Evolutionary conservation across 2,888 invertebrate genomes (phyloP), one percentile per base, ranked within the genome.

Genomic region (Parnassius smintheus): DNA sequence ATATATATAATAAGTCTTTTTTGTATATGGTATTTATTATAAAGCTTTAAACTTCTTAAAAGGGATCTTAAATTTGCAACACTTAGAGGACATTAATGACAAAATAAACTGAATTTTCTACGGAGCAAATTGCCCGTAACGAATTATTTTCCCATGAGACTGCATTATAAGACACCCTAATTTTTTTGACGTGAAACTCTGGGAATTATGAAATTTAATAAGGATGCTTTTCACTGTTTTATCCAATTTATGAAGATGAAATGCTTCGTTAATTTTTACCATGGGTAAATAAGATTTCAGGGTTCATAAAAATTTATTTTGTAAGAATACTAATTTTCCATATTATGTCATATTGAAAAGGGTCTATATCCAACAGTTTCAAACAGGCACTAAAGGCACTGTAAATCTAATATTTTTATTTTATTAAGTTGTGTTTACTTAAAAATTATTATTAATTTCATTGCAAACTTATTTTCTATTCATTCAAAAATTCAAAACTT

Each of bases 151-250:
- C 87, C 83, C 86, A 81, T 78, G 84, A 81, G 86, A 22, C 13
- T 48, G 13, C 54, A 59, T 48, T 41, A 55, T 42, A 56, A 59
- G 66, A 63, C 62, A 56, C 57, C 63, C 58, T 66, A 62, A 63
- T 65, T 68, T 68, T 66, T 68, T 51, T 41, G 60, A 64, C 65
- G 56, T 68, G 51, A 64, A 62, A 58, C 61, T 65, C 64, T 52
- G 58, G 48, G 59, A 56, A 51, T 81, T 80, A 75, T 79, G 81
- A 72, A 78, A 88, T 85, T 85, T 84, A 87, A 88, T 88, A 85
- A 86, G 79, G 80, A 79, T 83, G 75, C 82, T 88, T 86, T 85
- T 77, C 83, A 80, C 86, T 88, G 83, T 83, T 85, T 87, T 86
- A 88, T 88, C 87, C 84, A 77, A 78, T 85, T 81, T 81, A 80